Percentiles rank a stretch among this genome's conserved stretches.
These are phyloP conservation scores for Peromyscus californicus DNA, from an alignment of 2,113 vertebrate species.

Conservation along the genomic window DNA sequence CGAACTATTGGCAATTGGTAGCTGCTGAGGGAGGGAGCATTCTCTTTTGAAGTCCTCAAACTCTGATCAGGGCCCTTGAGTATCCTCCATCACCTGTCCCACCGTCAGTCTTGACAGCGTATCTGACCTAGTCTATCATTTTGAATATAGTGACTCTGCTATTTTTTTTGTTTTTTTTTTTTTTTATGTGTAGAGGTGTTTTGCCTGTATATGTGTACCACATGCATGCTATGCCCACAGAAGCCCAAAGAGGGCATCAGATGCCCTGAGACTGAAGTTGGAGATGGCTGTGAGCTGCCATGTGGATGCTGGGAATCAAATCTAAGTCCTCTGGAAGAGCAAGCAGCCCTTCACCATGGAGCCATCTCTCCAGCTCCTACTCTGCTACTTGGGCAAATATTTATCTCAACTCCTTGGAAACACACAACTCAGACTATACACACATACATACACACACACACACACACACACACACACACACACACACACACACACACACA, in stretches of 20 bases:
- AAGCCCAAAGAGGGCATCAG: not conserved
- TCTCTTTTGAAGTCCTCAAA: not conserved
- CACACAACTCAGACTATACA: not conserved
- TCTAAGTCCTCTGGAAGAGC: not conserved
- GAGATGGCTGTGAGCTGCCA: not conserved
- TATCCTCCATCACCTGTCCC: accelerated
- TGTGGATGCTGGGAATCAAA: not conserved
- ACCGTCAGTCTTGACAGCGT: not conserved
- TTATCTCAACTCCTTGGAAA: not conserved
- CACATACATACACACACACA: too few species aligned
- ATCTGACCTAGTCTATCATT: not conserved
- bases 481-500: not conserved
- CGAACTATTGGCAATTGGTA: not conserved
- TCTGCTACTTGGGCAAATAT: not conserved
- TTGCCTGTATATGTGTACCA: not conserved
- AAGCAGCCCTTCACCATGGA: not conserved
- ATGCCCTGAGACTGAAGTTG: not conserved
- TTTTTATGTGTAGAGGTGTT: not conserved
- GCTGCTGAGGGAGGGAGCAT: too few species aligned
- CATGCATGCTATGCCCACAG: not conserved
- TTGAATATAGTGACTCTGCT: not conserved
- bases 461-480: too few species aligned
- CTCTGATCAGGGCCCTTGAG: not conserved
- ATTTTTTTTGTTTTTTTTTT: not conserved
- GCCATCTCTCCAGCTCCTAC: not conserved